Evolutionary conservation across 2,113 vertebrate species (phyloP).

Genomic region (Nematolebias whitei): DNA sequence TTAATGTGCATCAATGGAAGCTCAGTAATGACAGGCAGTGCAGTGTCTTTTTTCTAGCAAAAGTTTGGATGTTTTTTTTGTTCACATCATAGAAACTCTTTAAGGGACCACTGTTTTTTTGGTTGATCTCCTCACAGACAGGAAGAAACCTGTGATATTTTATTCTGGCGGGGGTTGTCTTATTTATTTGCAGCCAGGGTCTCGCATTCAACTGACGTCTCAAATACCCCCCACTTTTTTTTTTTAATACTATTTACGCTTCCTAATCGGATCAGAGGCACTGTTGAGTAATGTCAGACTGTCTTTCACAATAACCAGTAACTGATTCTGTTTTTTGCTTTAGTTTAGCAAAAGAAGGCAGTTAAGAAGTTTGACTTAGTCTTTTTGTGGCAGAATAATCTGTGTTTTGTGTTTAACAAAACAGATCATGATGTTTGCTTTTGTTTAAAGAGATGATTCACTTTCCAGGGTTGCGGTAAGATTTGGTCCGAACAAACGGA

Average conservation of each 20-base stretch:
- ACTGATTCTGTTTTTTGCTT: constrained; percentile 3
- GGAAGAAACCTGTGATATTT: not conserved
- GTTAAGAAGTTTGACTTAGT: not conserved
- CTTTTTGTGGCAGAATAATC: not conserved
- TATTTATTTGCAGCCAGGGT: not conserved
- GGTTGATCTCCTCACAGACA: not conserved
- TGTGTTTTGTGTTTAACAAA: not conserved
- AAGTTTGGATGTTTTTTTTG: not conserved
- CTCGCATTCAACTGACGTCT: not conserved
- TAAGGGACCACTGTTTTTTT: no score
- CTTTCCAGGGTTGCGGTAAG: not conserved
- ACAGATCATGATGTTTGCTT: not conserved
- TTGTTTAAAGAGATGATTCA: not conserved
- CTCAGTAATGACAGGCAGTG: no score
- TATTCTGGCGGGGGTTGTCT: not conserved
- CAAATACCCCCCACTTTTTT: not conserved
- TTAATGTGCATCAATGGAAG: no score
- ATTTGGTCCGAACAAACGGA: constrained; percentile 1
- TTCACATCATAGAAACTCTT: not conserved
- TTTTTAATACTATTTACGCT: constrained; percentile 43
- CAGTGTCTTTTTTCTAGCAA: not conserved
- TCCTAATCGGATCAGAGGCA: constrained; percentile 50
- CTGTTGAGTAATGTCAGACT: constrained; percentile 43
- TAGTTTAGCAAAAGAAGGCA: not conserved
- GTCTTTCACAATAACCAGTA: constrained; percentile 45